Conservation (phyloP, 2,888 invertebrate genomes). For the Sturmia bella region DNA sequence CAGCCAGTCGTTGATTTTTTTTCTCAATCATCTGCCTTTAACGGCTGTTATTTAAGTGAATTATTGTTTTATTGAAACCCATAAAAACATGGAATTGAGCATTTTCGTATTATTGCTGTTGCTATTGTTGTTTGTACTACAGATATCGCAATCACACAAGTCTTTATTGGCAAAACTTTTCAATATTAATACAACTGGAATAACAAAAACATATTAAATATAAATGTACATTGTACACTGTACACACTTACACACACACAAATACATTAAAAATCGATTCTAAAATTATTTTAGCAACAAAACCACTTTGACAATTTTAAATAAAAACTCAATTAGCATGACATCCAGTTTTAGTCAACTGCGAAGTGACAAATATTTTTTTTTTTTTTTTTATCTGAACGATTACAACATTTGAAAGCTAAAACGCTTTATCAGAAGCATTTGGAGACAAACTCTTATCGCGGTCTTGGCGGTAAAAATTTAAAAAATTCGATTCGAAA, state of each 20-base stretch:
- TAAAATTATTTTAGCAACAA: too few species aligned
- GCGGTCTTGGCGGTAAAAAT: too few species aligned
- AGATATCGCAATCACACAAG: constrained; percentile 17
- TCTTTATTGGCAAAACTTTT: constrained; percentile 27
- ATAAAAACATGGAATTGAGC: constrained; percentile 60
- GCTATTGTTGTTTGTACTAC: constrained; percentile 2
- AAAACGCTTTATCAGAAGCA: too few species aligned
- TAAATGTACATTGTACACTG: constrained; percentile 15
- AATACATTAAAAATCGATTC: not conserved
- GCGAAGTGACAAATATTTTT: too few species aligned
- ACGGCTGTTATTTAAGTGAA: constrained; percentile 68
- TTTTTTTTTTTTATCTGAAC: too few species aligned
- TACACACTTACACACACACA: not conserved
- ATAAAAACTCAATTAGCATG: too few species aligned
- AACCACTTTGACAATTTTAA: not conserved
- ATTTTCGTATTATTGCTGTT: constrained; percentile 36
- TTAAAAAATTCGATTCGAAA: too few species aligned
- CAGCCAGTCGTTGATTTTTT: constrained; percentile 5
- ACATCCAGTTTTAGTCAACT: not conserved
- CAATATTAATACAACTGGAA: constrained; percentile 33
- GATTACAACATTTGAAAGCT: too few species aligned
- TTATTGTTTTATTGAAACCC: constrained; percentile 68
- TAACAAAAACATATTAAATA: constrained; percentile 16
- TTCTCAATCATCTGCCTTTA: constrained; percentile 56
- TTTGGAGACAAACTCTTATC: too few species aligned